Percentiles rank a stretch among this genome's conserved stretches.
Evolutionary conservation across 2,888 invertebrate genomes (phyloP).

Genomic region (Synanthedon myopaeformis): DNA sequence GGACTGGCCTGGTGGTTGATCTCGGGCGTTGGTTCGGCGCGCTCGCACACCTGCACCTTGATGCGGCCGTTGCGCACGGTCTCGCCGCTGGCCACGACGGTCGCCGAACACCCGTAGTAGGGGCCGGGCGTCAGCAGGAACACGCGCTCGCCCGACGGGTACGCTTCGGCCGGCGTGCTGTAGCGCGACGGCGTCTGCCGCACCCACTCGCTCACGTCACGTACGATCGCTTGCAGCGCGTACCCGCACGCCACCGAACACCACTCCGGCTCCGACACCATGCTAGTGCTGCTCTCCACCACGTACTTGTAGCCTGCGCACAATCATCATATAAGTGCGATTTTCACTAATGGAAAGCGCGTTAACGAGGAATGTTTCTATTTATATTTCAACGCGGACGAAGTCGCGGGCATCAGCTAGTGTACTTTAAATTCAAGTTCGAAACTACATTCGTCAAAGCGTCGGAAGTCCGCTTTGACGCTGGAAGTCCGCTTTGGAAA

Average conservation of each 20-base stretch:
- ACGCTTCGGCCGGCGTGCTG: slow-evolving; percentile 63
- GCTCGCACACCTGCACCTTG: slow-evolving; percentile 66
- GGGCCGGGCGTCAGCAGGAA: slow-evolving; percentile 82
- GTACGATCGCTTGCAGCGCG: slow-evolving; percentile 76
- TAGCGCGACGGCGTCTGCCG: slow-evolving; percentile 22
- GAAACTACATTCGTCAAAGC: no score
- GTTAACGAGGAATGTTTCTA: no score
- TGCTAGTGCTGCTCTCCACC: slow-evolving; percentile 67
- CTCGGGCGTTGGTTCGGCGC: slow-evolving; percentile 63
- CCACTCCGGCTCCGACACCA: slow-evolving; percentile 81
- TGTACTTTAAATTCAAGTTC: no score
- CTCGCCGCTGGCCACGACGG: slow-evolving; percentile 19
- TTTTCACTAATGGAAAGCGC: no score
- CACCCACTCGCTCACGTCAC: slow-evolving; percentile 24
- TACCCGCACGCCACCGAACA: slow-evolving; percentile 71
- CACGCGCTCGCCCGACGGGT: slow-evolving; percentile 74
- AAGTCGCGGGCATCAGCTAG: no score
- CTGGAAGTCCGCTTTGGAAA: no score
- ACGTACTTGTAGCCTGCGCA: slow-evolving; percentile 49
- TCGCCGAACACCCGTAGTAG: slow-evolving; percentile 84
- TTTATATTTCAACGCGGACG: no score
- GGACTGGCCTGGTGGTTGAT: slow-evolving; percentile 27
- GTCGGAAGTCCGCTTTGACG: no score
- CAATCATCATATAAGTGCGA: no score
- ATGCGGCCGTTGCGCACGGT: slow-evolving; percentile 70